phyloP scores from a whole-genome alignment of 2,113 vertebrate genomes.

The Nannobrachium achirus region DNA sequence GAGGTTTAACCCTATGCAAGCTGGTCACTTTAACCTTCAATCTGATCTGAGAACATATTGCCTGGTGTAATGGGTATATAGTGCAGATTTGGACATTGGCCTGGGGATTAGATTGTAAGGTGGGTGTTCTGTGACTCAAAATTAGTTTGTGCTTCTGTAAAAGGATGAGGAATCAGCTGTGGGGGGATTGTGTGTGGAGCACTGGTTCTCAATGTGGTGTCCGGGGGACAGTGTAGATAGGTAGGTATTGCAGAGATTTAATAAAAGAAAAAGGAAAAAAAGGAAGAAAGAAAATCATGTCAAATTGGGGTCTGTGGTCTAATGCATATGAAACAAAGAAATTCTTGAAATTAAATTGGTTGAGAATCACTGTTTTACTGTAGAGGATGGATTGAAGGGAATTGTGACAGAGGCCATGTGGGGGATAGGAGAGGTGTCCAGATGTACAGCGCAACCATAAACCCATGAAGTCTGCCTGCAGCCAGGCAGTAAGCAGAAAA shows the following conservation, averaged over 20 bases:
- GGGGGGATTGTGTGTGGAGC: constrained; percentile 21
- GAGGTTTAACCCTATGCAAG: no score
- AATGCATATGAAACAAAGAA: no score
- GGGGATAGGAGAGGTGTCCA: constrained; percentile 49
- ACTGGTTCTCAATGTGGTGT: neutral
- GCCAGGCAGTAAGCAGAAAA: constrained; percentile 25
- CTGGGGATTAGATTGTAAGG: neutral
- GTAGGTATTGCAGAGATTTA: no score
- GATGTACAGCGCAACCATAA: constrained; percentile 53
- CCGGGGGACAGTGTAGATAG: no score
- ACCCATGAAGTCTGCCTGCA: constrained; percentile 32
- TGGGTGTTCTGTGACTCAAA: constrained; percentile 24
- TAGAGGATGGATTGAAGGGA: no score
- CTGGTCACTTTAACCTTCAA: no score
- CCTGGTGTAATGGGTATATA: no score
- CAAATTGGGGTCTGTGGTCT: no score
- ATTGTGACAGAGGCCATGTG: neutral
- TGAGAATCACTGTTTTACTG: no score
- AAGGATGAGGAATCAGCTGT: constrained; percentile 33
- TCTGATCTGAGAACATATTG: constrained; percentile 37
- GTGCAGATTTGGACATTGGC: constrained; percentile 16
- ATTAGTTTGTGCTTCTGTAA: constrained; percentile 36
- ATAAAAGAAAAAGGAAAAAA: no score
- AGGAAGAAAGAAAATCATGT: no score
- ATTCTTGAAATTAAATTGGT: no score